Conservation (phyloP, 2,888 invertebrate genomes). For the Cosmopolites sordidus region DNA sequence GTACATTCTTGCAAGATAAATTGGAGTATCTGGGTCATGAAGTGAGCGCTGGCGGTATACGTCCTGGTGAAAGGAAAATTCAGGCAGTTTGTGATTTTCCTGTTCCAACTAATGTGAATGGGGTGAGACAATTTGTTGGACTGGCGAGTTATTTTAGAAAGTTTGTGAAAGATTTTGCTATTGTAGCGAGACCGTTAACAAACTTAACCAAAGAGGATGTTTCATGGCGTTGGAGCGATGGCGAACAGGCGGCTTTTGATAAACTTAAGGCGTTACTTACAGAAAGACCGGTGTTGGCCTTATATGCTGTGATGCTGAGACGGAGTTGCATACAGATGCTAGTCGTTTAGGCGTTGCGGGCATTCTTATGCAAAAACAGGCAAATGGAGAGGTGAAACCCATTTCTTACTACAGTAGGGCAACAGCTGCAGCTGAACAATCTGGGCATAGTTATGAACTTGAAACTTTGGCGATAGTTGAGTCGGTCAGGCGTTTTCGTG, state of each 20-base stretch:
- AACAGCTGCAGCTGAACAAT: conserved; percentile 33
- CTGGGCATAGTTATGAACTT: conserved; percentile 29
- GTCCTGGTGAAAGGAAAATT: conserved; percentile 25
- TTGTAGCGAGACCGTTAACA: conserved; percentile 13
- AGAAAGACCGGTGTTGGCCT: conserved; percentile 27
- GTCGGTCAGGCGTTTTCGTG: conserved; percentile 25
- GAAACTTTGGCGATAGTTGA: conserved; percentile 31
- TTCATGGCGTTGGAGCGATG: conserved; percentile 18
- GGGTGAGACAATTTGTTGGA: conserved; percentile 30
- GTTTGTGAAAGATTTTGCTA: conserved; percentile 28
- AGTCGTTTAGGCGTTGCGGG: conserved; percentile 31
- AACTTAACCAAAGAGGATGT: conserved; percentile 8
- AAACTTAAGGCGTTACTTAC: conserved; percentile 18
- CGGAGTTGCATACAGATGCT: conserved; percentile 37
- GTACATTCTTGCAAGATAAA: conserved; percentile 18
- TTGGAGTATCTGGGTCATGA: conserved; percentile 27
- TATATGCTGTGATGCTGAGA: conserved; percentile 28
- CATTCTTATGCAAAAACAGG: conserved; percentile 30
- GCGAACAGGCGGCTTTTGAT: conserved; percentile 25
- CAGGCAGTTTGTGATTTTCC: conserved; percentile 27
- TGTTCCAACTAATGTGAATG: conserved; percentile 3
- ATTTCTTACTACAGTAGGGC: conserved; percentile 36
- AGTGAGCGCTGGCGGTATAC: conserved; percentile 15
- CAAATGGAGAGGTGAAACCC: no score
- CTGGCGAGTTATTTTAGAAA: conserved; percentile 32